Base-by-base conservation (phyloP, 1,140 invertebrate species). In the Pogonus chalceus region DNA sequence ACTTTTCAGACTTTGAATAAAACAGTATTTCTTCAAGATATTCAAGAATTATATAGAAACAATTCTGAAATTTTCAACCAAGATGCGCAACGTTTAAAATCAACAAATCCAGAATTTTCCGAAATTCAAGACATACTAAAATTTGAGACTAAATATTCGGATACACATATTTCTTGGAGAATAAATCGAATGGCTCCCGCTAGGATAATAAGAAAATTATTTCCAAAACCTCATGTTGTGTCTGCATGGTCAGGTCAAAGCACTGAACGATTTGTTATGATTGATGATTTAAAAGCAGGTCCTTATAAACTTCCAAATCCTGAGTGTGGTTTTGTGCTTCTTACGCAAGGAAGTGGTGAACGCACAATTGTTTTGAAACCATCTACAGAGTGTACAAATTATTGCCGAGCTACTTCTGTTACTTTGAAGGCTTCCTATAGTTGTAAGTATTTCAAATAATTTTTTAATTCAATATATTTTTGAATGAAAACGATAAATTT, bases 241-340 rank as follows among this genome's bases (percentile, higher is more conserved):
- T 76, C 83, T 53, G 69, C 76, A 59, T 76, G 79, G 75, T 73
- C 70, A 72, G 80, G 80, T 58, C 81, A 81, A 62, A 82, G 82
- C 58, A 80, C 81, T 10, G 84, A 89, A 66, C 79, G 81, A 70
- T 88, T 78, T 70, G 60, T 88, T 31, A 76, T 84, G 54, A 74
- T 88, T 47, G 84, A 88, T 70, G 82, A 81, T 64, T 66, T 76
- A 37, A 71, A 74, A 62, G 73, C 80, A 49, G 58, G 70, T 7
- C 60, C 67, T 26, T 87, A 85, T 67, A 53, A 62, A 55, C 67
- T 88, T 64, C 86, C 86, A 23, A 78, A 81, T 63, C 80, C 84
- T 20, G 86, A 89, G 70, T 88, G 87, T 63, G 83, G 79, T 49
- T 87, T 81, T 70, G 78, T 88, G 23, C 82, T 86, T 67, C 43